Conservation (phyloP, 2,113 vertebrate genomes). For the Corythornis cristatus region DNA sequence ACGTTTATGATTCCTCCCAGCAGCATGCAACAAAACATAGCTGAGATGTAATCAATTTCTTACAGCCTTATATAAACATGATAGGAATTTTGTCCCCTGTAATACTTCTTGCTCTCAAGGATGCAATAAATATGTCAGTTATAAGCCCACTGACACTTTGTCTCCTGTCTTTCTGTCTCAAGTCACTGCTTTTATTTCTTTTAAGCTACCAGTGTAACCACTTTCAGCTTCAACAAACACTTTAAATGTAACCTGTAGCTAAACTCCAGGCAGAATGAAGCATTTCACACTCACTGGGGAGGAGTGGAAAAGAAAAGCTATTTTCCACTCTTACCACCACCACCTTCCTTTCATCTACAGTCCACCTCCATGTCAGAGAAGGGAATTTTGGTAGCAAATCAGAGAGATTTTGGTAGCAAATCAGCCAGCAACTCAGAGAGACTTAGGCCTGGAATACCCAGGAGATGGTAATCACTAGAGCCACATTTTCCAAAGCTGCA, state of each 20-base stretch:
- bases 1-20: neutral
- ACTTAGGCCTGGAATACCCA: neutral
- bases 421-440: neutral
- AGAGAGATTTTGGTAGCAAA: neutral
- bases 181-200: conserved; percentile 17
- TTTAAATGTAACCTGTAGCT: neutral
- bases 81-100: conserved; percentile 27
- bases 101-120: conserved; percentile 25
- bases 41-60: conserved; percentile 42
- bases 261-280: neutral
- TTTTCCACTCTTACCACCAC: neutral
- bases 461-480: neutral
- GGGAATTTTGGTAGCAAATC: neutral
- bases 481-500: neutral
- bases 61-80: conserved; percentile 26
- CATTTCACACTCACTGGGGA: neutral
- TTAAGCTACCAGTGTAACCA: neutral
- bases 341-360: neutral
- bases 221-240: neutral
- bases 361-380: neutral
- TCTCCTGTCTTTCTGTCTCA: neutral
- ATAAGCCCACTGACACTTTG: neutral
- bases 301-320: neutral
- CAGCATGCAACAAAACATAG: neutral
- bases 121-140: conserved; percentile 42